These are phyloP conservation scores for Sitta carolinensis DNA, from an alignment of 2,797 vertebrate genomes.

Conservation along the genomic window DNA sequence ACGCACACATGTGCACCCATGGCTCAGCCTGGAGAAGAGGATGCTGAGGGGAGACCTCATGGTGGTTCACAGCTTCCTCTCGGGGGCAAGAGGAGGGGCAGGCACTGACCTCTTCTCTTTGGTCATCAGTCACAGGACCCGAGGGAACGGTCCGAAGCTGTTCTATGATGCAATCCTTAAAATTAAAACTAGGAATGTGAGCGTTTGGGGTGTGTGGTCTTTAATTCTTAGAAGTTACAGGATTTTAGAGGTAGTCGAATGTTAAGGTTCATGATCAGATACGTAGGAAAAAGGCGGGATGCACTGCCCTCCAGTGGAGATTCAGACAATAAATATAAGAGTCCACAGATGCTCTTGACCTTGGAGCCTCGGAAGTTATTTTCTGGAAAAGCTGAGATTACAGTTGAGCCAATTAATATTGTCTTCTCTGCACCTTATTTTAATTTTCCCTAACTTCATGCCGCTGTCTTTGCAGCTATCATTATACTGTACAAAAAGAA, in stretches of 20 bases:
- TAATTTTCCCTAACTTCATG: not conserved
- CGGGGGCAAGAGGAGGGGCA: rapidly evolving
- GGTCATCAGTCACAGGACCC: not conserved
- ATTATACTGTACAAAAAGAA: not conserved
- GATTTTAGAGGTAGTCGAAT: not conserved
- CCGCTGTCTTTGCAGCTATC: not conserved
- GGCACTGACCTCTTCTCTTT: not conserved
- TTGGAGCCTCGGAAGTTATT: not conserved
- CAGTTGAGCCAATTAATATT: not conserved
- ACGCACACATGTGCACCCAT: not conserved
- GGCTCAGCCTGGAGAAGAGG: not conserved
- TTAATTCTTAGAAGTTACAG: not conserved
- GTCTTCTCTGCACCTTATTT: not conserved
- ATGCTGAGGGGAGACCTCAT: not conserved
- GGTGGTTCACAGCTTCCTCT: not conserved
- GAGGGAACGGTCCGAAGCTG: not conserved
- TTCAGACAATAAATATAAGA: not conserved
- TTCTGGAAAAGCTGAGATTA: not conserved
- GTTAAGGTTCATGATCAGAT: rapidly evolving
- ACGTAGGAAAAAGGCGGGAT: rapidly evolving
- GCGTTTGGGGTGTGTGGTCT: not conserved
- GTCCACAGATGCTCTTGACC: not conserved
- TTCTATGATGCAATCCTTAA: not conserved
- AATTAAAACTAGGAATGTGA: not conserved
- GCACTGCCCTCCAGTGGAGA: slow-evolving; percentile 37